Evolutionary conservation across 2,113 vertebrate species (phyloP), one percentile per base, ranked within the genome.

Genomic region (Amphilophus citrinellus): DNA sequence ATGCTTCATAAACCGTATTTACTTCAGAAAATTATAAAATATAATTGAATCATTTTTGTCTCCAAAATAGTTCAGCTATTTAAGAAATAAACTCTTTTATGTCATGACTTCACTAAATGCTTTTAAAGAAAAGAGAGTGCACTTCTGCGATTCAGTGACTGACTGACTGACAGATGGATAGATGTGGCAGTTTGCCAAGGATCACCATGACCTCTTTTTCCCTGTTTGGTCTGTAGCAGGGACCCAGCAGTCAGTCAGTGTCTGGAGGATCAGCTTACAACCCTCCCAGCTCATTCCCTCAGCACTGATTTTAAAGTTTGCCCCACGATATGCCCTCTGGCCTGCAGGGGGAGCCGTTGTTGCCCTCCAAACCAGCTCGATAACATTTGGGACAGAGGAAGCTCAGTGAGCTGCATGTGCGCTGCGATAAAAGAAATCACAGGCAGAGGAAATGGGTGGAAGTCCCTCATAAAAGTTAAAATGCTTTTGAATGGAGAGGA

Each of bases 261-360:
- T 95, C 93, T 94, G 93, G 84, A 89, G 73, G 88, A 90, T 96
- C 91, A 50, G 81, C 66, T 96, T 95, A 90, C 94, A 89, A 62
- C 84, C 84, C 87, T 66, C 63, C 79, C 82, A 13, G 30, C 42
- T 44, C 47, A 56, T 30, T 1, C 37, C 7, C 65, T 56, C 9
- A 10, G 27, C 71, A 39, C 22, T 17, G 27, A 20, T 35, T 44
- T 42, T 17, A 71, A 61, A 53, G 32, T 78, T 77, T 57, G 65
- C 9, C 61, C 75, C 84, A 77, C 73, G 37, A 5, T 84, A 15
- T 24, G 2, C 5, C 66, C 10, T 15, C 2, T 20, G 57, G 66
- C 91, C 94, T 95, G 87, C 86, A 95, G 95, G 90, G 84, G 92
- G 92, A 76, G 92, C 84, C 44, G 63, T 61, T 63, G 27, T 24